A percentile compares a stretch with the other conserved stretches of the same genome.
These are phyloP conservation scores for Syngnathus floridae DNA, from an alignment of 2,113 vertebrate species.

Conservation along the genomic window DNA sequence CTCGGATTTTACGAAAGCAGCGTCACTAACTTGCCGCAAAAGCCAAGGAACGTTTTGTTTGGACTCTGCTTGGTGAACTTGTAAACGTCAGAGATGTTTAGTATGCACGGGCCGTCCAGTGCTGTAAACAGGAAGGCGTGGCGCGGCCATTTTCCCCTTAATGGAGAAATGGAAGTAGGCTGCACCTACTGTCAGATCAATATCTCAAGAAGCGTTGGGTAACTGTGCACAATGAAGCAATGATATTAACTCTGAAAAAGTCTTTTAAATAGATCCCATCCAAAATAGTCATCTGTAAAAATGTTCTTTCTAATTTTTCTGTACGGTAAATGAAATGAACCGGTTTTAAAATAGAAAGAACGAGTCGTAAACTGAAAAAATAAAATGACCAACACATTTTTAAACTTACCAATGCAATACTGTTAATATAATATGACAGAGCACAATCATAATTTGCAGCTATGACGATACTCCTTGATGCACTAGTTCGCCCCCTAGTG, in stretches of 20 bases:
- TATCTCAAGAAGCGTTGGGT: slow-evolving; percentile 48
- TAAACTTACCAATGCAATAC: too few relatives aligned
- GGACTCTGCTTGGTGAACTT: slow-evolving; percentile 5
- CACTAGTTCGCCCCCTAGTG: too few relatives aligned
- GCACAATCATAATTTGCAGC: too few relatives aligned
- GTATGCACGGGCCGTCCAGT: slow-evolving; percentile 34
- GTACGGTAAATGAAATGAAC: too few relatives aligned
- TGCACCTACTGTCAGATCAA: slow-evolving; percentile 61
- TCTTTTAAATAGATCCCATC: neutral
- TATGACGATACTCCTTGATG: too few relatives aligned
- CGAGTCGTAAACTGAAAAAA: too few relatives aligned
- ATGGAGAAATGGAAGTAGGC: slow-evolving; percentile 67
- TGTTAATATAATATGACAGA: too few relatives aligned
- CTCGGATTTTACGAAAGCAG: too few relatives aligned
- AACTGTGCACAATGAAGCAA: slow-evolving; percentile 24
- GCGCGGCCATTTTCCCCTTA: slow-evolving; percentile 53
- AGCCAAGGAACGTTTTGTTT: neutral
- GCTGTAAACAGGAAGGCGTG: slow-evolving; percentile 59
- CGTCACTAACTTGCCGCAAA: too few relatives aligned
- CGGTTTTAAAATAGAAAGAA: too few relatives aligned
- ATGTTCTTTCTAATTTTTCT: neutral
- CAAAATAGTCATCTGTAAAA: neutral
- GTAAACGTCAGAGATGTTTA: slow-evolving; percentile 32
- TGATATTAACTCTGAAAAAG: slow-evolving; percentile 8
- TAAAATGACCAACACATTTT: too few relatives aligned